Evolutionary conservation across 2,797 vertebrate species (phyloP), one percentile per base, ranked within the genome.

Genomic region (Simalia tracyae): DNA sequence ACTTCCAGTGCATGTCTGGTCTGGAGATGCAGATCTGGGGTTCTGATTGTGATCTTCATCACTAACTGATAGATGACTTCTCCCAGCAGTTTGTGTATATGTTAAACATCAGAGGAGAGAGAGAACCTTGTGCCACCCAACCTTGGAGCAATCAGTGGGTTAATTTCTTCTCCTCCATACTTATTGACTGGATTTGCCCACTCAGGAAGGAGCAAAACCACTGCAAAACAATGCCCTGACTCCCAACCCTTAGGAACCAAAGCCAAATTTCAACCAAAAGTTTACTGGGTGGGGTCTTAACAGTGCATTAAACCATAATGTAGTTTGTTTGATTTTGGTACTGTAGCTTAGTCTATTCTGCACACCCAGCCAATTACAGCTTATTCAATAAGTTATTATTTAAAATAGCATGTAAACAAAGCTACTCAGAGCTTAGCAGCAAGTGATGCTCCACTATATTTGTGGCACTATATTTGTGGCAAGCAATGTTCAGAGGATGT

Each of bases 401-500:
- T 81, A 81, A 81, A 81, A 81, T 81, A 81, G 42, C 42, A 46
- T 46, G 76, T 81, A 81, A 81, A 22, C 76, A 81, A 81, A 0
- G 86, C 46, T 94, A 59, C 88, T 89, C 57, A 0, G 22, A 8
- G 84, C 2, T 76, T 50, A 46, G 42, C 11, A 22, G 42, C 76
- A 24, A 81, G 76, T 24, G 76, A 81, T 46, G 76, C 19, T 81
- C 24, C 19, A 81, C 9, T 59, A 60, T 26, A 87, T 96, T 92
- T 89, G 93, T 93, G 22, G 88, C 19, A 81, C 9, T 59, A 72
- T 26, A 87, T 96, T 92, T 89, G 93, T 93, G 22, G 88, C 2
- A 3, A 64, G 84, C 31, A 0, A 91, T 0, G 85, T 68, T 88
- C 50, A 84, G 92, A 91, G 86, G 89, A 89, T 93, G 66, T 89